phyloP scores from a whole-genome alignment of 2,797 vertebrate species.

The Parauchenoglanis punctatus region DNA sequence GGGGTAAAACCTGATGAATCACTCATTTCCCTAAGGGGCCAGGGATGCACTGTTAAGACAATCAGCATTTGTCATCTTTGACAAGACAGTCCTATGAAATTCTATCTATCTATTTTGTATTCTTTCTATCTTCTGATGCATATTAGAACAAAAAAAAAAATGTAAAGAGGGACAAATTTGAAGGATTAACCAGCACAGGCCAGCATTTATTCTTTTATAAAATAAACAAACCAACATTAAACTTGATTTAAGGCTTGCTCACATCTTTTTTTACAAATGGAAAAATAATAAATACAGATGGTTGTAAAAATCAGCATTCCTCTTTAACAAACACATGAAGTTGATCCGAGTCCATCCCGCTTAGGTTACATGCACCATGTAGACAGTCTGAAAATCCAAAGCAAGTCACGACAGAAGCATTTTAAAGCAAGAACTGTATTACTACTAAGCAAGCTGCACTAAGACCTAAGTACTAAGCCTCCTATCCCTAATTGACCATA shows the following conservation, averaged over 20 bases:
- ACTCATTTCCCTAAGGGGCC: not conserved
- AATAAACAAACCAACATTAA: conserved; percentile 14
- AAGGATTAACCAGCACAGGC: not conserved
- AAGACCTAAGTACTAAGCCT: not conserved
- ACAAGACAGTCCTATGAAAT: not conserved
- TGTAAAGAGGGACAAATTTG: not conserved
- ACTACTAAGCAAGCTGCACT: not conserved
- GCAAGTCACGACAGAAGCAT: conserved; percentile 1
- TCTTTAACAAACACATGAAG: conserved; percentile 11
- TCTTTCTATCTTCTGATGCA: not conserved
- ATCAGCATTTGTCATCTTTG: not conserved
- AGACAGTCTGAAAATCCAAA: conserved; percentile 9
- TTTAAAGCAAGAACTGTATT: not conserved
- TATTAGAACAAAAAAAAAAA: not conserved
- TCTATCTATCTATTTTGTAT: not conserved
- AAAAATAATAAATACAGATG: not conserved
- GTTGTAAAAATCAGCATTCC: not conserved
- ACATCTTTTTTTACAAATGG: not conserved
- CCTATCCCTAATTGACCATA: conserved; percentile 7
- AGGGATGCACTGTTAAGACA: not conserved
- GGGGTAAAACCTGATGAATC: not conserved
- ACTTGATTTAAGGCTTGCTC: not conserved
- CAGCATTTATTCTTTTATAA: conserved; percentile 14
- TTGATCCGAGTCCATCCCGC: not conserved
- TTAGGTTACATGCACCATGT: not conserved